A percentile compares a stretch with the other conserved stretches of the same genome.
Evolutionary conservation across 2,797 vertebrate species (phyloP).

Genomic region (Phrynocephalus vlangalii): DNA sequence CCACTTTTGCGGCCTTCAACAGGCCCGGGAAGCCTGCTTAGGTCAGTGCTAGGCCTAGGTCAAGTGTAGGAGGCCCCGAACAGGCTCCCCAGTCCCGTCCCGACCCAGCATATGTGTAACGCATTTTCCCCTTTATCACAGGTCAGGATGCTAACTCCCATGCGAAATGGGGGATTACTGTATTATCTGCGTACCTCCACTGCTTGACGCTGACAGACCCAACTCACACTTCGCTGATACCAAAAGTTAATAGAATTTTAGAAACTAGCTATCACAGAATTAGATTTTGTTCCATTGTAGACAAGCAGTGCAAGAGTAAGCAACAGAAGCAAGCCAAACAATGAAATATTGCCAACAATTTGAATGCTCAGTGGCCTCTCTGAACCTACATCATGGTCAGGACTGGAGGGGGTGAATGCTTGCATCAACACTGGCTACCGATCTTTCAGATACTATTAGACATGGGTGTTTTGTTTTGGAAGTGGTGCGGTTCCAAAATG

Average conservation of each 20-base stretch:
- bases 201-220: background rate
- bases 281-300: background rate
- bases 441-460: background rate
- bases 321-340: background rate
- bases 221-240: background rate
- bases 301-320: background rate
- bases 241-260: background rate
- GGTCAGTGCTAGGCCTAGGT: no score
- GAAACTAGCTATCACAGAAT: background rate
- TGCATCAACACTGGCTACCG: no score
- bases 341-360: background rate
- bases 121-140: no score
- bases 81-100: no score
- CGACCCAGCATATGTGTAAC: no score
- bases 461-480: no score
- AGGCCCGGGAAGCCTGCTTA: no score
- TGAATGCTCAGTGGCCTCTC: background rate
- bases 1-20: no score
- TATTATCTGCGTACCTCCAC: background rate
- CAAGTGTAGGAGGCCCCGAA: no score
- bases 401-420: background rate
- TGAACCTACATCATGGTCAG: background rate
- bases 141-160: no score
- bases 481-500: no score
- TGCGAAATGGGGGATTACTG: background rate